Conservation (phyloP, 2,113 vertebrate species). For the Tinamus guttatus region DNA sequence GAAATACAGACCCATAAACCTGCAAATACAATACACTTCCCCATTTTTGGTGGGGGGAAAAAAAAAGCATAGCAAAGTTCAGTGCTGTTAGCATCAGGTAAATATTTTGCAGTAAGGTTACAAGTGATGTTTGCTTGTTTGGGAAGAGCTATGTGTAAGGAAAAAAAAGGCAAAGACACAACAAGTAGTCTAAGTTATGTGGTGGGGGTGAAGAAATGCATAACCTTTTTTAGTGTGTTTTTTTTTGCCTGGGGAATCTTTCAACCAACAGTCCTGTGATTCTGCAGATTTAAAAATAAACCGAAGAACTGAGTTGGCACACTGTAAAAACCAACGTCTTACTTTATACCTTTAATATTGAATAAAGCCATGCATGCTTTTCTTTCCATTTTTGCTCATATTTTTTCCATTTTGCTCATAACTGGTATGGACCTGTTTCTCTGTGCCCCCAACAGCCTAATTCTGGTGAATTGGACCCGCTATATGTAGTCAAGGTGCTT, state of each 20-base stretch:
- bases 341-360: not conserved
- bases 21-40: not conserved
- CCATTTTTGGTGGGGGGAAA: not conserved
- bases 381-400: not conserved
- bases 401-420: not conserved
- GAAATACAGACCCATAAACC: not conserved
- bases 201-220: not conserved
- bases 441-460: slow-evolving; percentile 73
- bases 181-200: not conserved
- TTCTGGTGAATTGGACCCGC: slow-evolving; percentile 87
- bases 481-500: slow-evolving; percentile 94
- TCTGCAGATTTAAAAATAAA: not conserved
- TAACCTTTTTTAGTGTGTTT: not conserved
- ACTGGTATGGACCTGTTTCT: not conserved
- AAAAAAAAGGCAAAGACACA: not conserved
- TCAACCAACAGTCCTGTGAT: not conserved
- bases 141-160: rapidly evolving
- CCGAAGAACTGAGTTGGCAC: not conserved
- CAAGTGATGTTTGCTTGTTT: not conserved
- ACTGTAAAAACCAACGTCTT: not conserved
- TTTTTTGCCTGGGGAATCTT: not conserved
- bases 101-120: not conserved
- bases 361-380: not conserved
- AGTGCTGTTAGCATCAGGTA: not conserved
- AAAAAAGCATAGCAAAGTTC: not conserved